A percentile compares a stretch with the other conserved stretches of the same genome.
These are phyloP conservation scores for Diabrotica undecimpunctata DNA, from an alignment of 1,140 invertebrate species.

Conservation along the genomic window DNA sequence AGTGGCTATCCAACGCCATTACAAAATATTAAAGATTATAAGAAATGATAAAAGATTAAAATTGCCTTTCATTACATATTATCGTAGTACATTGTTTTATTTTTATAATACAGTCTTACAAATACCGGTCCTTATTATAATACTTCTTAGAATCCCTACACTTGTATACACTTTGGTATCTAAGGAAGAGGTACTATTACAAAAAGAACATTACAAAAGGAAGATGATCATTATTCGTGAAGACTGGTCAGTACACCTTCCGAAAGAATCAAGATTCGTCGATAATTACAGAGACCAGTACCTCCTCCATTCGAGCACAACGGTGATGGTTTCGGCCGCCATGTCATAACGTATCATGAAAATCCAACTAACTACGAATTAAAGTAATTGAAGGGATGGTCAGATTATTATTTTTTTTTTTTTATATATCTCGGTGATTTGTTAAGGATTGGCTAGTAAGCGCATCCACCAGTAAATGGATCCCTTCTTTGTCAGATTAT, in stretches of 20 bases:
- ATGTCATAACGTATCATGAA: constrained; percentile 1
- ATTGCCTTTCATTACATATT: too few relatives aligned
- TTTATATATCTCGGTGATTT: not conserved
- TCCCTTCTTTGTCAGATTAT: too few relatives aligned
- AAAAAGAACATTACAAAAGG: not conserved
- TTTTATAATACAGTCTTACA: too few relatives aligned
- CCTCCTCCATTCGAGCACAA: not conserved
- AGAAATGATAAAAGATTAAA: too few relatives aligned
- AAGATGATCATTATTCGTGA: not conserved
- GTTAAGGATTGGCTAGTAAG: too few relatives aligned
- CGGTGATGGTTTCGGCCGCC: not conserved
- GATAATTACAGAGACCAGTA: not conserved
- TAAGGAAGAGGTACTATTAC: not conserved
- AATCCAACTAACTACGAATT: not conserved
- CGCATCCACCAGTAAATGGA: too few relatives aligned
- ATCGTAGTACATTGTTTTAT: too few relatives aligned
- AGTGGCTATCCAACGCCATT: too few relatives aligned
- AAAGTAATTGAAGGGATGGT: not conserved
- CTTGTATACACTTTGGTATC: too few relatives aligned
- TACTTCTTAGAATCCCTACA: too few relatives aligned
- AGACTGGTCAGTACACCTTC: not conserved
- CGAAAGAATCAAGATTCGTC: not conserved
- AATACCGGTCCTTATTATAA: too few relatives aligned
- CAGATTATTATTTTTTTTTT: not conserved
- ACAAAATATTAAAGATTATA: too few relatives aligned